Base-by-base conservation (phyloP, 2,888 invertebrate species). In the Chromoteleia sp. region DNA sequence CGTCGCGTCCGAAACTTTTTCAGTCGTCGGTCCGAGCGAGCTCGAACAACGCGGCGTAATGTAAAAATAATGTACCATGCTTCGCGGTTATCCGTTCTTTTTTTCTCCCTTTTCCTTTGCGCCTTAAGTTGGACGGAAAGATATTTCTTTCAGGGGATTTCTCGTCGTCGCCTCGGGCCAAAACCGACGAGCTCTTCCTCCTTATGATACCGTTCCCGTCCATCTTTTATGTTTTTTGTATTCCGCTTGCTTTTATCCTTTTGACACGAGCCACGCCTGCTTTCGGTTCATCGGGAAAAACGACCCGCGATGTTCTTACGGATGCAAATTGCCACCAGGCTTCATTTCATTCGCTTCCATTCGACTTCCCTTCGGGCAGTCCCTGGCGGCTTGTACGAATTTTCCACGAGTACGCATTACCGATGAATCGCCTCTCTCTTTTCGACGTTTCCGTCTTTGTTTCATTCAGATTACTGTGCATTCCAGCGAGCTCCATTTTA, bases 311-410 rank as follows among this genome's bases (percentile, higher is more conserved):
- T 58, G 56, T 78, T 76, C 79, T 71, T 75, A 59, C 78, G 41
- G 68, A 83, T 83, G 83, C 81, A 83, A 83, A 83, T 83, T 81
- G 78, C 81, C 73, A 61, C 65, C 50, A 73, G 83, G 65, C 61
- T 65, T 73, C 76, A 77, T 82, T 77, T 80, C 81, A 70, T 75
- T 70, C 59, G 30, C 58, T 68, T 68, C 58, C 41, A 63, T 76
- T 74, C 61, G 59, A 78, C 52, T 75, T 54, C 75, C 48, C 59
- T 71, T 45, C 71, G 58, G 68, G 43, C 73, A 56, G 56, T 81
- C 81, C 74, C 81, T 29, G 19, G 71, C 67, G 83, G 58, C 65
- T 70, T 74, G 70, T 80, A 74, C 77, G 65, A 77, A 70, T 75
- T 74, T 70, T 70, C 70, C 65, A 65, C 41, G 48, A 54, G 73